Conservation (phyloP, 2,888 invertebrate species). For the Neoitamus cyanurus region DNA sequence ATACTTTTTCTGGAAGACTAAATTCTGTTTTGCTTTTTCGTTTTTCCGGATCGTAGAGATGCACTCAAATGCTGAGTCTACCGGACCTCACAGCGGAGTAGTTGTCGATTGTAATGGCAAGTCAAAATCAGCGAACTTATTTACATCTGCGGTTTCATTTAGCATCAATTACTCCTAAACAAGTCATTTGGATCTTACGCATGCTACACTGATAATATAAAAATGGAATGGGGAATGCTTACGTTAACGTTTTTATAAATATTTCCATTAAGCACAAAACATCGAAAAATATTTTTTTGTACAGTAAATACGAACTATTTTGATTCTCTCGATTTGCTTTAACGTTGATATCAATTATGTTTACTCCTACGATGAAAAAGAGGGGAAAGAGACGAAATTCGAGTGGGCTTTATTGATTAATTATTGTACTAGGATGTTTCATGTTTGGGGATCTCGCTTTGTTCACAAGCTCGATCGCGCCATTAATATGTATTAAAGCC, state of each 20-base stretch:
- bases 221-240: slow-evolving; percentile 6
- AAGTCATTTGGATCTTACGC: background rate
- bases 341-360: background rate
- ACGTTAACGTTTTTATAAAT: slow-evolving; percentile 23
- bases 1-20: slow-evolving; percentile 34
- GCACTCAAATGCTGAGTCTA: background rate
- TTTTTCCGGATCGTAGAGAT: background rate
- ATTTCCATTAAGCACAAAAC: slow-evolving; percentile 22
- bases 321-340: slow-evolving; percentile 16
- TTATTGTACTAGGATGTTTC: slow-evolving; percentile 25
- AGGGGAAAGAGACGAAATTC: background rate
- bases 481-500: background rate
- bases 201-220: slow-evolving; percentile 14
- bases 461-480: background rate
- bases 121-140: background rate
- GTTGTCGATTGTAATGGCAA: background rate
- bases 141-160: background rate
- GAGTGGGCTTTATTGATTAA: background rate
- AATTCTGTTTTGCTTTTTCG: slow-evolving; percentile 3
- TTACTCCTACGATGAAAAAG: background rate
- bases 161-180: background rate
- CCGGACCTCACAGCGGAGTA: background rate
- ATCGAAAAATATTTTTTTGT: slow-evolving; percentile 33
- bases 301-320: slow-evolving; percentile 34
- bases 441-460: background rate